These are phyloP conservation scores for Ommatoiulus sabulosus DNA, from an alignment of 2,888 invertebrate genomes.

Conservation along the genomic window DNA sequence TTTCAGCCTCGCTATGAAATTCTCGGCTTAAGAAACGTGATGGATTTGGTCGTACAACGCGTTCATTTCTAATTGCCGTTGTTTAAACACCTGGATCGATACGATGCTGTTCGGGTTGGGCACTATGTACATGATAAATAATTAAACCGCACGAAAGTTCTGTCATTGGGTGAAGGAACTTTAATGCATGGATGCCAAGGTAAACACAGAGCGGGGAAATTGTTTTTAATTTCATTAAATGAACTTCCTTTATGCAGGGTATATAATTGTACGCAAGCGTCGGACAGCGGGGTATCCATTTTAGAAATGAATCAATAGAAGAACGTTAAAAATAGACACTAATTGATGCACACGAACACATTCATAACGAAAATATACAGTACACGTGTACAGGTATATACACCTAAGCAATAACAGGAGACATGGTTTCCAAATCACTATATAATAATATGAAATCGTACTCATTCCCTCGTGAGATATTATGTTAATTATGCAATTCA, in stretches of 20 bases:
- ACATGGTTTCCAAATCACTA: background rate
- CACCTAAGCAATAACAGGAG: background rate
- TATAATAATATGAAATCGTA: background rate
- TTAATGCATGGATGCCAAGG: background rate
- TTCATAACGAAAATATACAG: background rate
- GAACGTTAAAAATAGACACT: background rate
- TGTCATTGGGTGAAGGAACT: conserved; percentile 34
- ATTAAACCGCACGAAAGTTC: conserved; percentile 5
- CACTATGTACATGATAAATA: background rate
- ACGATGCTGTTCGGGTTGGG: conserved; percentile 9
- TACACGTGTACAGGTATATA: background rate
- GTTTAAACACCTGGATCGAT: conserved; percentile 15
- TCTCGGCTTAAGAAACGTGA: background rate
- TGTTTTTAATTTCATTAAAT: conserved; percentile 3
- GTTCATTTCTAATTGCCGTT: background rate
- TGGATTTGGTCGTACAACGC: background rate
- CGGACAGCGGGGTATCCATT: background rate
- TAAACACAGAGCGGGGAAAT: background rate
- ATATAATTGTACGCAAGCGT: too few relatives aligned
- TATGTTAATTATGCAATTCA: background rate
- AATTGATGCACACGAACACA: background rate
- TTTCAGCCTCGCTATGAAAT: background rate
- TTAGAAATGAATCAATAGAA: background rate
- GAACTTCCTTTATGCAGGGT: background rate
- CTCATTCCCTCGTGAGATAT: background rate